Percentiles rank a stretch among this genome's conserved stretches.
Evolutionary conservation across 1,140 invertebrate species (phyloP).

Genomic region (Dolichoris vasculosae): DNA sequence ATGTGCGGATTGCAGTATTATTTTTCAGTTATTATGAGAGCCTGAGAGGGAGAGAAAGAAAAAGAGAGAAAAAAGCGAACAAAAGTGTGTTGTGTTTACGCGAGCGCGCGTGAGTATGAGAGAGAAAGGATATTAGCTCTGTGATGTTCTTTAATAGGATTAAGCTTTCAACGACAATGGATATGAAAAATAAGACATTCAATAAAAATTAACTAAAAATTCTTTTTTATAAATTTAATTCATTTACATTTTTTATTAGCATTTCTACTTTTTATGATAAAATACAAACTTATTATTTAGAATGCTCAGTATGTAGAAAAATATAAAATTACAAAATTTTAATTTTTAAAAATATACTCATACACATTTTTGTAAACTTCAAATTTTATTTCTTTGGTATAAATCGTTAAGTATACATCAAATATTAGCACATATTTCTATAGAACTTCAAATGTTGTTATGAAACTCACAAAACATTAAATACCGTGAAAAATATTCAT

Average conservation of each 20-base stretch:
- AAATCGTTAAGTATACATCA: not conserved
- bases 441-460: not conserved
- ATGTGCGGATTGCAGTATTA: constrained; percentile 75
- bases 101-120: not conserved
- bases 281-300: not conserved
- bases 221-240: not conserved
- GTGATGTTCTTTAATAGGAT: not conserved
- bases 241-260: not conserved
- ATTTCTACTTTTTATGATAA: not conserved
- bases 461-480: not conserved
- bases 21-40: constrained; percentile 67
- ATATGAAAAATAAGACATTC: not conserved
- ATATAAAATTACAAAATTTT: not conserved
- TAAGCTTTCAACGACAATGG: not conserved
- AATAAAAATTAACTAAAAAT: not conserved
- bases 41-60: constrained; percentile 51
- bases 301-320: not conserved
- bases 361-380: not conserved
- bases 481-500: not conserved
- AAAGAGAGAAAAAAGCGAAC: constrained; percentile 53
- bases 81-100: constrained; percentile 49
- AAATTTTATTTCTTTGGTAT: not conserved
- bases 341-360: not conserved
- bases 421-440: not conserved
- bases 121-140: constrained; percentile 21